Base-by-base conservation (phyloP, 2,888 invertebrate genomes). In the Cantharis nigra region DNA sequence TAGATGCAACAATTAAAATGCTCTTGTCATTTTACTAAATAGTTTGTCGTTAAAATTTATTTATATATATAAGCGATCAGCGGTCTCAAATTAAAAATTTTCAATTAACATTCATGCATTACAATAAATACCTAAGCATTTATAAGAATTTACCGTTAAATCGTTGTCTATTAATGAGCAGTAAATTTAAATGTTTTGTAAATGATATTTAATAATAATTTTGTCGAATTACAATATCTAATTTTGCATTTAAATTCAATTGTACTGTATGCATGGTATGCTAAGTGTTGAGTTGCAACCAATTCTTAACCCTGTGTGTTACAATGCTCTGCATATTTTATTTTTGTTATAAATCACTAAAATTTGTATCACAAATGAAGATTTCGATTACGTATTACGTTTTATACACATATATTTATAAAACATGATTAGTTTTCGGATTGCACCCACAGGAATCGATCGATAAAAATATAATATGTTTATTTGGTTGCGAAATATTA, bases 331-430 rank as follows among this genome's bases (percentile, higher is more conserved):
- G 65, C 65, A 67, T 23, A 23, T 16, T 67, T n/a, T 67, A 23
- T 26, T 70, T 69, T 20, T 18, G 20, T 65, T 72, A 33, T 67
- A 72, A 67, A 67, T 72, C 72, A 72, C 72, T 72, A 72, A 26
- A 26, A 65, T 33, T 72, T 64, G 67, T 72, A 72, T 72, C 72
- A 72, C 72, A 72, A 65, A 49, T 49, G 23, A 72, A 67, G 14
- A 67, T 30, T 65, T 49, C 65, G 14, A 23, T 65, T 64, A 33
- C 18, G 33, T 65, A 18, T 63, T 72, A 33, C 18, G 33, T 65
- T 18, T 63, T 72, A 72, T n/a, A 33, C 20, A 33, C 10, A 67
- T 67, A 14, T 33, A 67, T 72, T 67, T 67, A 30, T 33, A 23
- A 71, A 18, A 26, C 13, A 63, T 30, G n/a, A 71, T 49, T 49